Evolutionary conservation across 2,888 invertebrate species (phyloP), one percentile per base, ranked within the genome.

Genomic region (Agelastica alni): DNA sequence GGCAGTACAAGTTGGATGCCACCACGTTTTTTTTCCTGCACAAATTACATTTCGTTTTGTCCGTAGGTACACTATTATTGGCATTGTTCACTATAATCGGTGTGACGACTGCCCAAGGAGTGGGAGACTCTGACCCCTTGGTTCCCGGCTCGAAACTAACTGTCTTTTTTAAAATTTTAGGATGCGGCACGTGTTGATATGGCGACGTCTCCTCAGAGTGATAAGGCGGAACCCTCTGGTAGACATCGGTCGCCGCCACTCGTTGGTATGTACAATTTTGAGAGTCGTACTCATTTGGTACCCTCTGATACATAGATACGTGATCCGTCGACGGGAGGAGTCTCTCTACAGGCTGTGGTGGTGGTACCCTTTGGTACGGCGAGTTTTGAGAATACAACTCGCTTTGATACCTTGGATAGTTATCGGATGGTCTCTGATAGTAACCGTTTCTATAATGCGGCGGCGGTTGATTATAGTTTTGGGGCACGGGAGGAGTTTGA

Each of bases 1-100:
- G 82, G 77, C 95, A 96, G 73, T 94, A 95, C 65, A 87, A 83
- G 26, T 88, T 86, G 9, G 92, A 89, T 10, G 88, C 84, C 42
- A 82, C 83, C 12, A 93, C 87, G 59, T 86, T 83, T 70, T 92
- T 91, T 74, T 94, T 94, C 53, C 92, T 83, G 77, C 95, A 96
- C 65, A 96, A 80, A 77, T 91, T 89, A 75, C 95, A 95, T 54
- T 87, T 86, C 6, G 84, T 80, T 53, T 87, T 85, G 65, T 86
- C 81, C 18, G 64, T 69, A 37, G 67, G 71, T 36, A 74, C 67
- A 61, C 70, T 72, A 57, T 71, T 71, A 60, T 70, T 71, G 43
- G 74, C 69, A 58, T 73, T 75, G 57, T 79, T 66, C 63, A 79
- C 69, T 39, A 74, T 66, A 54, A 75, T 75, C 4, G 76, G 75